These are phyloP conservation scores for Ptychadena robeensis DNA, from an alignment of 2,797 vertebrate genomes.

Conservation along the genomic window DNA sequence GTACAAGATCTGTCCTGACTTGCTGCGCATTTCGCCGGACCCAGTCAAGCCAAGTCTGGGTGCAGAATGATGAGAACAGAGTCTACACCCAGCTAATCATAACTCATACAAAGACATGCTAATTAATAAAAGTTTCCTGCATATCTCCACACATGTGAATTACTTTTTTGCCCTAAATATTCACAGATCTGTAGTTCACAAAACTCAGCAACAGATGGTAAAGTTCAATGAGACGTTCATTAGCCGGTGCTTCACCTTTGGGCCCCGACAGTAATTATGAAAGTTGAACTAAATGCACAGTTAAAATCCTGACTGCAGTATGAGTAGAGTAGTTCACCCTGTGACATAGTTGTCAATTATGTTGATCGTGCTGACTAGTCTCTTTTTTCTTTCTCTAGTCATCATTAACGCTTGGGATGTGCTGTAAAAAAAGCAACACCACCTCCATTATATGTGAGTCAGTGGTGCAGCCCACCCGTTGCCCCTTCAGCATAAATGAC, in stretches of 20 bases:
- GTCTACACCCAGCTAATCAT: constrained; percentile 34
- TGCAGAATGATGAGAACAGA: constrained; percentile 5
- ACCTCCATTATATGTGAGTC: too few species aligned
- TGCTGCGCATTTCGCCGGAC: constrained; percentile 19
- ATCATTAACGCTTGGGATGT: too few species aligned
- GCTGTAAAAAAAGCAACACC: too few species aligned
- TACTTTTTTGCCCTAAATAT: constrained; percentile 13
- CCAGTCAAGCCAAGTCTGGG: constrained; percentile 13
- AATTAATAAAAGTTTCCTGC: constrained; percentile 17
- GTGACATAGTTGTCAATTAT: too few species aligned
- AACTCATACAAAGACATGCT: background rate
- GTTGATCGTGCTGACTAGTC: too few species aligned
- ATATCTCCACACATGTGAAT: background rate
- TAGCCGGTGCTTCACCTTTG: background rate
- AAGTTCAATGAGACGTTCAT: background rate
- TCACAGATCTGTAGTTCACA: background rate
- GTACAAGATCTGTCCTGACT: constrained; percentile 27
- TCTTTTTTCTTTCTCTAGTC: too few species aligned
- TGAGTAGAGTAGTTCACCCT: too few species aligned
- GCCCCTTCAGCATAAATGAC: too few species aligned
- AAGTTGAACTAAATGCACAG: too few species aligned
- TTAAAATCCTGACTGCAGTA: too few species aligned
- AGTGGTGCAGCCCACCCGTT: too few species aligned
- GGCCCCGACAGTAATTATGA: too few species aligned
- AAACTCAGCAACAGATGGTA: background rate